Conservation (phyloP, 2,888 invertebrate species). For the Entomobrya proxima region DNA sequence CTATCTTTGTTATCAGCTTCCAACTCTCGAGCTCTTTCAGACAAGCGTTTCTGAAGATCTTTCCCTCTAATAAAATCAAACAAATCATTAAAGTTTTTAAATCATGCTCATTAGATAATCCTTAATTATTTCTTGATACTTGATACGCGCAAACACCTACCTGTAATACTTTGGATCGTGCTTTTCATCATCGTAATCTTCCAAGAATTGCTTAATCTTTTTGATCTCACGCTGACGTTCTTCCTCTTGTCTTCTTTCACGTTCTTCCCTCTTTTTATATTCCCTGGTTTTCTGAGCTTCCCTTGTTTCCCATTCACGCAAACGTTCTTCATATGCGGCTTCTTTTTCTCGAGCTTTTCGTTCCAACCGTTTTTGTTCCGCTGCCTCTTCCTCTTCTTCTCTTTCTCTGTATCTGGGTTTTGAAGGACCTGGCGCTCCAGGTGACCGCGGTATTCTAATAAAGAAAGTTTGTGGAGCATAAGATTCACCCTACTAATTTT, state of each 20-base stretch:
- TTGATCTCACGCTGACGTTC: slow-evolving; percentile 95
- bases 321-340: slow-evolving; percentile 89
- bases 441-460: slow-evolving; percentile 80
- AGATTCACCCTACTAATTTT: too few species aligned
- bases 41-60: slow-evolving; percentile 92
- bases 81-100: background rate
- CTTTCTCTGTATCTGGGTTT: slow-evolving; percentile 81
- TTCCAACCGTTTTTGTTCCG: slow-evolving; percentile 92
- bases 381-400: slow-evolving; percentile 93
- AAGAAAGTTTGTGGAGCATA: too few species aligned
- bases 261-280: slow-evolving; percentile 91
- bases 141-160: slow-evolving; percentile 78
- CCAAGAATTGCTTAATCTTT: slow-evolving; percentile 96
- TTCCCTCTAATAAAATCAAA: slow-evolving; percentile 84
- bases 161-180: slow-evolving; percentile 98
- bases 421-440: slow-evolving; percentile 78
- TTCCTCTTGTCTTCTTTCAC: slow-evolving; percentile 89
- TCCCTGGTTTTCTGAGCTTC: slow-evolving; percentile 94
- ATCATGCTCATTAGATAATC: slow-evolving; percentile 4
- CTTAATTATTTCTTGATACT: background rate
- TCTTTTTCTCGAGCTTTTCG: slow-evolving; percentile 96
- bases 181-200: slow-evolving; percentile 98
- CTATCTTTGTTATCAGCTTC: slow-evolving; percentile 94
- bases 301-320: slow-evolving; percentile 89
- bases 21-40: slow-evolving; percentile 94